Base-by-base conservation (phyloP, 2,113 vertebrate species). In the Prunella fulvescens region DNA sequence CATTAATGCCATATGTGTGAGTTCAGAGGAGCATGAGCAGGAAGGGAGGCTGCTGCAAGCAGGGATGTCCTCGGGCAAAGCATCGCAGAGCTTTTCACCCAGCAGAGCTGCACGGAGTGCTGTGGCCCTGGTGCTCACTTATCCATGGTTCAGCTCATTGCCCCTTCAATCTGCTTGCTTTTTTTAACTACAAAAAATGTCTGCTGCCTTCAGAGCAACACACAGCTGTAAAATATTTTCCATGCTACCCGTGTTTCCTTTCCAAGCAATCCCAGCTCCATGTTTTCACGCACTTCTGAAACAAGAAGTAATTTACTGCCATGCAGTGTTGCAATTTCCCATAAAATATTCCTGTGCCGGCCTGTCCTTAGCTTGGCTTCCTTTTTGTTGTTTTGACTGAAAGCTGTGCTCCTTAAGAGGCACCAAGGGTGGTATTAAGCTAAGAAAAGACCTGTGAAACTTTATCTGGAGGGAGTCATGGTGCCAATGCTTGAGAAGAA, bases 1-100 rank as follows among this genome's bases (percentile, higher is more conserved):
- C 11, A 3, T 51, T 26, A 51, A 11, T 1, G 5, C 54, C 4
- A 1, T 1, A 13, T 31, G 8, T 14, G 37, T 19, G 45, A 25
- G 53, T 33, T 25, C 35, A 20, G 67, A 50, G 29, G 8, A 42
- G 48, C 7, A 0, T 1, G 42, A 80, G 65, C 7, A 4, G 44
- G 58, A 54, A 39, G 6, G 23, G 45, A 42, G 80, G 31, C 62
- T 14, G 13, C 62, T 9, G 25, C 65, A n/a, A 15, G 15, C 17
- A 60, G 35, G 29, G 37, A 17, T 54, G n/a, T 39, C 77, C 67
- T 66, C 1, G 3, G 76, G 48, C 61, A 16, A 1, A 0, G 12
- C 39, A 7, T 8, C 3, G 3, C 42, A 31, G 69, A 50, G 67
- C 23, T 7, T 81, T 16, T 72, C 39, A 12, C 67, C 37, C 58